Evolutionary conservation across 2,113 vertebrate genomes (phyloP), one percentile per base, ranked within the genome.

Genomic region (Sinocyclocheilus anophthalmus): DNA sequence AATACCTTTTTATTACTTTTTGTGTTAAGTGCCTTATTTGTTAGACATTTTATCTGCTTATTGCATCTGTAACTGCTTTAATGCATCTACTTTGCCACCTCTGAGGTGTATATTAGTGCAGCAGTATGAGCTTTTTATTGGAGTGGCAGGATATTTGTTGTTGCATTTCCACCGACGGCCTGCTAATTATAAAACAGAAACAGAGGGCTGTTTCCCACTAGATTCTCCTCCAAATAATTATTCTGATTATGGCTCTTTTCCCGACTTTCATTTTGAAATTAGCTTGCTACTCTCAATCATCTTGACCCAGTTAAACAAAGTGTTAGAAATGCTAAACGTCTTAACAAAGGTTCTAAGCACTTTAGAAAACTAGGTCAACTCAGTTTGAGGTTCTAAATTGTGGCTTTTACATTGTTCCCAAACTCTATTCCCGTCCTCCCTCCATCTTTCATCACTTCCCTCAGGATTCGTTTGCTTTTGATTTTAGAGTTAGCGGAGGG

Each of bases 301-400:
- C 73, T 89, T 89, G 85, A 81, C 88, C 88, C 82, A 89, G 85
- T 89, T 89, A 57, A 63, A 77, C 79, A 42, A 65, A 81, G 30
- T 67, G 59, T 76, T 67, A 65, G 30, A 83, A 87, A 77, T 81
- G 84, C 70, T 84, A 82, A 70, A 75, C 63, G 30, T 78, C 78
- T 80, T 76, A 78, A 26, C 63, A 83, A 87, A 85, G 76, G 73
- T 83, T 76, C 65, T 16, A 39, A 83, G n/a, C 53, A 39, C 65
- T 80, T 65, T 69, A 26, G 10, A 26, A 65, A 87, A 89, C 45
- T 85, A 85, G 88, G 86, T 88, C 81, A 85, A 78, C 73, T 86
- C 33, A n/a, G 48, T 65, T 30, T 63, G 73, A 82, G 80, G 24
- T 85, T 81, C 63, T 45, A 53, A 76, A 65, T 39, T 85, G 61